These are phyloP conservation scores for Heterotilapia buettikoferi DNA, from an alignment of 2,113 vertebrate genomes.

Conservation along the genomic window DNA sequence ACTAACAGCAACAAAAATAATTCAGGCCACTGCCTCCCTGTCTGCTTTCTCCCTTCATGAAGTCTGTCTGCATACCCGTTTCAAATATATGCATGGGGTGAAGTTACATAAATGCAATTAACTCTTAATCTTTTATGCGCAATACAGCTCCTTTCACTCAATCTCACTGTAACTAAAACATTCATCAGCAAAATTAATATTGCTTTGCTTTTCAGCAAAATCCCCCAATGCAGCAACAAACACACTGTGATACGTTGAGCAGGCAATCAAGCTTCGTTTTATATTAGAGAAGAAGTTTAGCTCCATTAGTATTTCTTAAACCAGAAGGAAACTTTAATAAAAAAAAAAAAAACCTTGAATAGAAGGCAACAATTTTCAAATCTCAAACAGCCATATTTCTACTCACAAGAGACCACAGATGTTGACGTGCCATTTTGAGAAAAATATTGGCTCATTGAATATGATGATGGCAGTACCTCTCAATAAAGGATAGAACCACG, in stretches of 20 bases:
- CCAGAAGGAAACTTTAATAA: not conserved
- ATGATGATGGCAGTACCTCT: not conserved
- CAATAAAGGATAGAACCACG: not conserved
- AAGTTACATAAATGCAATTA: not conserved
- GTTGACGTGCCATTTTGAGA: not conserved
- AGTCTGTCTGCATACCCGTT: not conserved
- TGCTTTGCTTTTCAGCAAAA: conserved; percentile 8
- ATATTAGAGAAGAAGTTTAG: not conserved
- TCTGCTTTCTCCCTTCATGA: not conserved
- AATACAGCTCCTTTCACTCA: not conserved
- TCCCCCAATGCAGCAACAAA: not conserved
- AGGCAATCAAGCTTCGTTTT: not conserved
- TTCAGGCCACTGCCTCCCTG: not conserved
- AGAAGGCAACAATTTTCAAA: not conserved
- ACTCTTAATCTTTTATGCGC: not conserved
- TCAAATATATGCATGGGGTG: not conserved
- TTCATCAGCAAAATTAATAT: conserved; percentile 11
- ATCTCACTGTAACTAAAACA: conserved; percentile 10
- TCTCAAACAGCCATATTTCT: not conserved
- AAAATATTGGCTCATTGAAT: not conserved
- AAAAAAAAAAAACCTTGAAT: not conserved
- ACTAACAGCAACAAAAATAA: not conserved
- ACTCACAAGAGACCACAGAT: not conserved
- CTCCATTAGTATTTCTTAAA: not conserved
- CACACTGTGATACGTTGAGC: not conserved